Percentiles rank a stretch among this genome's conserved stretches.
Evolutionary conservation across 2,113 vertebrate genomes (phyloP).

Genomic region (Microcebus lehilahytsara): DNA sequence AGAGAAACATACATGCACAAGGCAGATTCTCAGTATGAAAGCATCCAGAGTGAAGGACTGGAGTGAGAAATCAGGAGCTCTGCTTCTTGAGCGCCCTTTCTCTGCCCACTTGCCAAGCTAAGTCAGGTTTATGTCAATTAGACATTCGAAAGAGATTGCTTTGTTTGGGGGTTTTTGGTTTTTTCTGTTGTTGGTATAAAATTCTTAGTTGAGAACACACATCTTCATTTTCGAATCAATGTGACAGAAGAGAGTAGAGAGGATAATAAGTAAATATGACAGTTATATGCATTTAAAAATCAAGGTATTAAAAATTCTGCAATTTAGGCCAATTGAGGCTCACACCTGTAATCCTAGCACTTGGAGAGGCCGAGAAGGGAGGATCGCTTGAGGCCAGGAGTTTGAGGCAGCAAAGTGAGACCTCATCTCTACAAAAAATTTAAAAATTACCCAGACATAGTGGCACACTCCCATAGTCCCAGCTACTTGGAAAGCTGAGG

Average conservation of each 20-base stretch:
- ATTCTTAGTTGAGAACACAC: not conserved
- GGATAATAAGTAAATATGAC: not conserved
- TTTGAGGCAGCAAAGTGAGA: too few species aligned
- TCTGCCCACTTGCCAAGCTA: not conserved
- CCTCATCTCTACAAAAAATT: too few species aligned
- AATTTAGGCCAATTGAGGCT: too few species aligned
- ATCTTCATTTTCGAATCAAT: not conserved
- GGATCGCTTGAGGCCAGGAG: too few species aligned
- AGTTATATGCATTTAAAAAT: not conserved
- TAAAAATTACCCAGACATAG: too few species aligned
- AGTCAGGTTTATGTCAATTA: not conserved
- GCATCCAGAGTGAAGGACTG: rapidly evolving
- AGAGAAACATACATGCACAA: too few species aligned
- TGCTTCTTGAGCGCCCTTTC: too few species aligned
- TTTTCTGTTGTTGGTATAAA: not conserved
- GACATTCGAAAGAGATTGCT: not conserved
- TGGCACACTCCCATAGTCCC: too few species aligned
- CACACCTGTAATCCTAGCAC: too few species aligned
- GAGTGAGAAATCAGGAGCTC: too few species aligned
- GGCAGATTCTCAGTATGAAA: not conserved
- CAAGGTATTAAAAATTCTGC: not conserved
- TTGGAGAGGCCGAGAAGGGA: too few species aligned
- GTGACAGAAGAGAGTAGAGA: not conserved
- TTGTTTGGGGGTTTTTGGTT: not conserved
- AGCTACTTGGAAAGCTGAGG: too few species aligned